A percentile compares a stretch with the other conserved stretches of the same genome.
Conservation (phyloP, 2,888 invertebrate genomes). For the Hydropsyche betteni region DNA sequence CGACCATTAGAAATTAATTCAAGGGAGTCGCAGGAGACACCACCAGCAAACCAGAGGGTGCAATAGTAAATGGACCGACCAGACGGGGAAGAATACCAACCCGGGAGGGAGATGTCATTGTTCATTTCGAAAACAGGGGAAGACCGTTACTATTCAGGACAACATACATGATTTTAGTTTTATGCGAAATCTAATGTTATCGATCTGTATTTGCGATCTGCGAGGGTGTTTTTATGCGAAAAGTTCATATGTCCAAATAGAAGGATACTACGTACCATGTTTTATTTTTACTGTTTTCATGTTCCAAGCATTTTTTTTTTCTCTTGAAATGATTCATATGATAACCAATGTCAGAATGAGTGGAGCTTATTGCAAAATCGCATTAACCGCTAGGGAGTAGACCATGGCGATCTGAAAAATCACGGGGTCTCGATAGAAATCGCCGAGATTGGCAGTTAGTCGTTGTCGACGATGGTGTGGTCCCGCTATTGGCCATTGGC, state of each 20-base stretch:
- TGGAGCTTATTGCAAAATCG: too few relatives aligned
- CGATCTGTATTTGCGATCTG: too few relatives aligned
- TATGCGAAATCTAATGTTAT: too few relatives aligned
- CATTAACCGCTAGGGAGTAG: too few relatives aligned
- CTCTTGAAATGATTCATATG: too few relatives aligned
- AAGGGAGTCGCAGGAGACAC: neutral
- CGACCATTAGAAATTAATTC: conserved; percentile 34
- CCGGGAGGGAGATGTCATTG: conserved; percentile 5
- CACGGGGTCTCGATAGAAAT: neutral
- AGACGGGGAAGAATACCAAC: neutral
- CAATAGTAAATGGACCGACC: conserved; percentile 27
- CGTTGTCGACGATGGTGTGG: conserved; percentile 2
- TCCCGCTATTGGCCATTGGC: conserved; percentile 34
- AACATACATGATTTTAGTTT: too few relatives aligned
- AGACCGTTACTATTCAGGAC: neutral
- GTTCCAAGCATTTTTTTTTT: too few relatives aligned
- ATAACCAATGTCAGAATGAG: too few relatives aligned
- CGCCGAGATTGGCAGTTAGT: conserved; percentile 4
- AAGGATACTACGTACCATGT: too few relatives aligned
- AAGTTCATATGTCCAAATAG: too few relatives aligned
- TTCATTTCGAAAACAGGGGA: conserved; percentile 7
- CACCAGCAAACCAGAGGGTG: conserved; percentile 7
- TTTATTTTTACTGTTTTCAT: too few relatives aligned
- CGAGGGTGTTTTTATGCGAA: too few relatives aligned
- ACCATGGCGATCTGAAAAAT: neutral